Evolutionary conservation across 30 jellyfish, hydroid and myxozoan genomes (phyloP), one percentile per base, ranked within the genome.

Genomic region (Aurelia sp.): DNA sequence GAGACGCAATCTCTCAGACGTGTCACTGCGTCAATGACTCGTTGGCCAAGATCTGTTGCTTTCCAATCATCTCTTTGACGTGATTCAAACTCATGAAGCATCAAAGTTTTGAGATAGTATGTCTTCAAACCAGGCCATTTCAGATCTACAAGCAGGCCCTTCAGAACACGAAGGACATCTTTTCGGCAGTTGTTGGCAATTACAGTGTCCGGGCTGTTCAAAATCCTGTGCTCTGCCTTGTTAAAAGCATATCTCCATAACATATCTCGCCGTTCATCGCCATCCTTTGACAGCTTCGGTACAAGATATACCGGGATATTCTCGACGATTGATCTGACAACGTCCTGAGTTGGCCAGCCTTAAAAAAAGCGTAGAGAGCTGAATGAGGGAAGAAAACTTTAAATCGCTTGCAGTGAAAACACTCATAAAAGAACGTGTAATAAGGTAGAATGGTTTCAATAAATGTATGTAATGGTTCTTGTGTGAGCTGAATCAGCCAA

Each of bases 221-320:
- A 35, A 5, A 73, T 66, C 20, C 31, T 18, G 21, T 73, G 20
- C 58, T 73, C 85, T 15, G 63, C 85, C 24, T 67, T 21, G 71
- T 73, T 73, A 52, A 73, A 73, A 15, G 85, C 85, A 52, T 44
- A 73, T 18, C 85, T 60, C 85, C 85, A 73, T 5, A 44, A 38
- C 24, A 17, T 35, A 30, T 73, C 61, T 47, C 85, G 69, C 52
- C 18, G 21, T n/a, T 73, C 85, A 44, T 51, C 47, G 15, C 31
- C 55, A 24, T 73, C 71, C 13, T 63, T 60, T 15, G 24, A 73
- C 19, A 73, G 71, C 52, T 73, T 73, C 22, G 85, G 85, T 5
- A 73, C 85, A 13, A 73, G 51, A 41, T 73, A 44, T 13, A 73
- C 85, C 8, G 85, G 55, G 19, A 63, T 44, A 13, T 73, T 20